Conservation (phyloP, 2,797 vertebrate genomes). For the Notolepis coatsorum region DNA sequence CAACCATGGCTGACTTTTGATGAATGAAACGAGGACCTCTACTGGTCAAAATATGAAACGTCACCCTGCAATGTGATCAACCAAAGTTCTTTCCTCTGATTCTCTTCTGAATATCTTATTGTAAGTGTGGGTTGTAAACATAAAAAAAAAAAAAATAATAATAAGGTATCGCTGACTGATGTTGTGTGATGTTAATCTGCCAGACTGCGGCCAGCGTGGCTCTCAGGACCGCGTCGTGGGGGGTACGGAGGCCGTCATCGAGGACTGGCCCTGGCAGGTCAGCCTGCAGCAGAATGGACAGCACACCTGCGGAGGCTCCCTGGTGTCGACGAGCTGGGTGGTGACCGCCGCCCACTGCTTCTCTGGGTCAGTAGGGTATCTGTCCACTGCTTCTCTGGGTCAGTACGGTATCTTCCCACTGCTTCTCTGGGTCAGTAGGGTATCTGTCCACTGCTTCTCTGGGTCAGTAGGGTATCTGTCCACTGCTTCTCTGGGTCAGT, state of each 20-base stretch:
- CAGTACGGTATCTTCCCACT: constrained; percentile 17
- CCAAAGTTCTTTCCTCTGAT: too few relatives aligned
- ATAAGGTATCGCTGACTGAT: too few relatives aligned
- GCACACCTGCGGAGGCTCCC: constrained; percentile 90
- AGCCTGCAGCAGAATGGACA: constrained; percentile 85
- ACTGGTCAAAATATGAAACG: too few relatives aligned
- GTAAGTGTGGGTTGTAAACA: too few relatives aligned
- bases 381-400: constrained; percentile 58
- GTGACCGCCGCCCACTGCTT: constrained; percentile 94
- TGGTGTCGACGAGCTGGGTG: constrained; percentile 85
- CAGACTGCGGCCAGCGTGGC: constrained; percentile 82
- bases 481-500: constrained; percentile 38
- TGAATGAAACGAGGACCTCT: too few relatives aligned
- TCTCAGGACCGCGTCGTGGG: constrained; percentile 84
- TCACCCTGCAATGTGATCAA: too few relatives aligned
- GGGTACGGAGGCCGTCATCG: constrained; percentile 77
- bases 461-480: constrained; percentile 39
- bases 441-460: background rate
- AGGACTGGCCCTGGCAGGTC: constrained; percentile 93
- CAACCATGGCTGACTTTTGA: too few relatives aligned
- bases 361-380: constrained; percentile 75
- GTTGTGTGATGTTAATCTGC: constrained; percentile 15
- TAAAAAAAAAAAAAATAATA: too few relatives aligned
- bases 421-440: constrained; percentile 41
- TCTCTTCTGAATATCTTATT: too few relatives aligned